Base-by-base conservation (phyloP, 2,888 invertebrate genomes). In the Anoplius nigerrimus region DNA sequence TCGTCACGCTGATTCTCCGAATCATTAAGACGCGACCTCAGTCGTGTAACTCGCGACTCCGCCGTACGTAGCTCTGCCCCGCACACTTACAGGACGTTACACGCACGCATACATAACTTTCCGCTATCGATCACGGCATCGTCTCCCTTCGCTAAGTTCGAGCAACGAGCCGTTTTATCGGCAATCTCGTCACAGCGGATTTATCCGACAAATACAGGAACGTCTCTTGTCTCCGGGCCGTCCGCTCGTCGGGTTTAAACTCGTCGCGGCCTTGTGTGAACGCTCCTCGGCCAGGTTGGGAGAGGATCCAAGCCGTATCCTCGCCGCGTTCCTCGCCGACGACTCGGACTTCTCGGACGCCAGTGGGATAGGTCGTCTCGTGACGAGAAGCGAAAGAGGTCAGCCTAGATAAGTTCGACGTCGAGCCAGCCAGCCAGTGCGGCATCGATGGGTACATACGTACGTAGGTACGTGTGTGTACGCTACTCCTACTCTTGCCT, bases 1-100 rank as follows among this genome's bases (percentile, higher is more conserved):
- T 43, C 61, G 75, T 75, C 68, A 68, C 64, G 76, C 66, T 72
- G 76, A 76, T 76, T 76, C 76, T 73, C 53, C 73, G 75, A 76
- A 75, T 75, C 76, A 73, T 76, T 76, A 75, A 69, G 66, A 68
- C 57, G 24, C 74, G 62, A 71, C 74, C 67, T 60, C 69, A 62
- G 48, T 62, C 70, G 53, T 63, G 70, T 68, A 74, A 68, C 66
- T 62, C 67, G 64, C 70, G 42, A 68, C 61, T 56, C 43, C 71
- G 54, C 65, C 1, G 11, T 11, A 6, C 34, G 11, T 6, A 34
- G 34, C 4, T n/a, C n/a, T n/a, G 8, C 34, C 11, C 34, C 11
- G 11, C 34, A 34, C 11, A 11, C 34, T 34, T 34, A 34, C 34
- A 6, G 34, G 34, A 11, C 11, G 34, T 34, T 11, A 11, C 34